Base-by-base conservation (phyloP, 2,797 vertebrate genomes). In the Malacoraja senta region DNA sequence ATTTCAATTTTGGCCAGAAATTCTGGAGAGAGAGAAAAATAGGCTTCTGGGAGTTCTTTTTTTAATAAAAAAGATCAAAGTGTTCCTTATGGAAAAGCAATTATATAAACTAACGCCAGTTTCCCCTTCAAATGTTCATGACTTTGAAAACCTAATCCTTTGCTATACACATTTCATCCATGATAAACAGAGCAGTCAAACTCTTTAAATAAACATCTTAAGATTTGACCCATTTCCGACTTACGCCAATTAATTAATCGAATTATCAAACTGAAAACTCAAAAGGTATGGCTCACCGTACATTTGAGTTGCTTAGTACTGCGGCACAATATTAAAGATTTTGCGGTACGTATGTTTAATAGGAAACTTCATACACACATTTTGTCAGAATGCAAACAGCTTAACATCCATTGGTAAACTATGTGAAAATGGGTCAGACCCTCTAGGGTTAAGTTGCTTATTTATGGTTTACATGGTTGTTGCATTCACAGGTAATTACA, bases 401-500 rank as follows among this genome's bases (percentile, higher is more conserved):
- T 58, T 13, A 44, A 10, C 19, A 32, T 72, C 71, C 10, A 15
- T n/a, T 76, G 15, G 9, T 74, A 35, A 24, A 72, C 32, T 13
- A n/a, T 84, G 35, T 74, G 74, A 44, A 29, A 74, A 72, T 74
- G 90, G 90, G 71, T 92, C 90, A 19, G 71, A 26, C 24, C 53
- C 38, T 92, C 29, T 71, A 58, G 4, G 90, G 19, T 76, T 44
- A 92, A 76, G 71, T 53, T 92, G 71, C 17, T 92, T 76, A 92
- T 53, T 76, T 26, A 53, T n/a, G 68, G 88, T 71, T 91, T 71
- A 91, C 19, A 68, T 71, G 32, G 88, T 91, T 91, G 63, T 61
- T 74, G 88, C 32, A 92, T 92, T 92, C 72, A 58, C 90, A 92
- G 90, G 53, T 76, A 13, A 92, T 92, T 74, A 92, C 71, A 74